Conservation (phyloP, 2,888 invertebrate species). For the Notodonta ziczac region DNA sequence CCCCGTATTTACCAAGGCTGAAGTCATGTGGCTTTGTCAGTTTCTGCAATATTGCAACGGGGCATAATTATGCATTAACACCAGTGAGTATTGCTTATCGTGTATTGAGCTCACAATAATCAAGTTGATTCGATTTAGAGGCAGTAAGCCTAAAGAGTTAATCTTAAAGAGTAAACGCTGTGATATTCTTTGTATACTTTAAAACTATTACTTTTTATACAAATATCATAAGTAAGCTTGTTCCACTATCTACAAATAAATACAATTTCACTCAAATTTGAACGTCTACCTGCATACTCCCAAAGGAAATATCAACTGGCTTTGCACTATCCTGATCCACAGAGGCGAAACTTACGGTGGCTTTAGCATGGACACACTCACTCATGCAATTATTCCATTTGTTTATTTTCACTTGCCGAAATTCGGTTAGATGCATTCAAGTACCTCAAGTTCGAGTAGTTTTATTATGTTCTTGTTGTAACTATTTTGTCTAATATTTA, state of each 20-base stretch:
- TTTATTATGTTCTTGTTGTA: too few relatives aligned
- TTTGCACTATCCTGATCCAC: constrained; percentile 19
- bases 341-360: constrained; percentile 2
- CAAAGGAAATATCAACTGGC: constrained; percentile 25
- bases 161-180: too few relatives aligned
- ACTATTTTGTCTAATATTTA: too few relatives aligned
- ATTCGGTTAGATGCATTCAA: background rate
- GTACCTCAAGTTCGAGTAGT: too few relatives aligned
- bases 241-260: background rate
- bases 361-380: background rate
- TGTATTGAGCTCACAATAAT: too few relatives aligned
- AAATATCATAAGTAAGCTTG: too few relatives aligned
- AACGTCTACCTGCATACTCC: constrained; percentile 23
- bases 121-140: too few relatives aligned
- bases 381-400: background rate
- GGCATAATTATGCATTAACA: too few relatives aligned
- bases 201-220: too few relatives aligned
- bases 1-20: background rate
- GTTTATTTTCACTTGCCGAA: background rate
- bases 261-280: constrained; percentile 21
- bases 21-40: background rate
- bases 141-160: too few relatives aligned
- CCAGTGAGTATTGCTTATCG: too few relatives aligned
- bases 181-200: too few relatives aligned
- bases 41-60: background rate